Evolutionary conservation across 2,888 invertebrate species (phyloP).

Genomic region (Apamea epomidion): DNA sequence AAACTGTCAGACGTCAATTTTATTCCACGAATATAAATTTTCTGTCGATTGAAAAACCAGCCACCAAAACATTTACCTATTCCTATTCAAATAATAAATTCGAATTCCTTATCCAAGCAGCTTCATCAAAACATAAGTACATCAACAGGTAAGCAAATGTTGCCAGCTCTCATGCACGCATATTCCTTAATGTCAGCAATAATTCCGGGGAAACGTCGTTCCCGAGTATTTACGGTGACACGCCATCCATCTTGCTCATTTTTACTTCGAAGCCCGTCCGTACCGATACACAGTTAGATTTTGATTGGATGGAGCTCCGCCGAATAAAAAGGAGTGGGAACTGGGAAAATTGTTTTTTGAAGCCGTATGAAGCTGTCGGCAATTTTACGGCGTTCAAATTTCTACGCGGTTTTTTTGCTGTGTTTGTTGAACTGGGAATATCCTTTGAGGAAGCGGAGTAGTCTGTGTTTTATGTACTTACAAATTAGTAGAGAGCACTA

Average conservation of each 20-base stretch:
- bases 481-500: slow-evolving; percentile 1
- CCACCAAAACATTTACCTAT: background rate
- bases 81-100: background rate
- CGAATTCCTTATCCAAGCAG: background rate
- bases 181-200: slow-evolving; percentile 53
- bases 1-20: too few species aligned
- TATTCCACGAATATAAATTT: too few species aligned
- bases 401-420: slow-evolving; percentile 32
- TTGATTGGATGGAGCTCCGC: slow-evolving; percentile 72
- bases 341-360: slow-evolving; percentile 66
- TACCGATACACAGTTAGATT: slow-evolving; percentile 66
- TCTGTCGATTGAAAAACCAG: too few species aligned
- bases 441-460: slow-evolving; percentile 31
- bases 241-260: slow-evolving; percentile 80
- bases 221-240: slow-evolving; percentile 64
- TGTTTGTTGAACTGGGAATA: slow-evolving; percentile 41
- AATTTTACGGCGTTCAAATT: slow-evolving; percentile 52
- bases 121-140: slow-evolving; percentile 41
- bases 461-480: slow-evolving; percentile 16
- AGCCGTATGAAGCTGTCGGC: slow-evolving; percentile 55
- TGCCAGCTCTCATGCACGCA: slow-evolving; percentile 25
- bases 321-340: slow-evolving; percentile 60
- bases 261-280: slow-evolving; percentile 69
- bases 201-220: slow-evolving; percentile 48
- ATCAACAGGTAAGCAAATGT: slow-evolving; percentile 56